phyloP scores from a whole-genome alignment of 2,113 vertebrate genomes.

The Melanerpes aurifrons region DNA sequence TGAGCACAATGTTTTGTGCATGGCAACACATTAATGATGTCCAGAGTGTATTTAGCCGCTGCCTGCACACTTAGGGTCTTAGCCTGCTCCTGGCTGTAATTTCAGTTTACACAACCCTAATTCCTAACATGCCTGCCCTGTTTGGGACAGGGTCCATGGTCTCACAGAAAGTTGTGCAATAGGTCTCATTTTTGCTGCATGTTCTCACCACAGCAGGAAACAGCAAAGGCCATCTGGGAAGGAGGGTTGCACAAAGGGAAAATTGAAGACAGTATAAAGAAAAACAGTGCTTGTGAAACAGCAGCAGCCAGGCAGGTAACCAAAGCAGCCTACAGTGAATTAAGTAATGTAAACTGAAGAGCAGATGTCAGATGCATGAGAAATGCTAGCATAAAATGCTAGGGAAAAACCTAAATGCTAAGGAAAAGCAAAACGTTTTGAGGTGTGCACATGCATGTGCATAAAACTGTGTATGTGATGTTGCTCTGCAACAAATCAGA shows the following conservation, averaged over 20 bases:
- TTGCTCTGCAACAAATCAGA: background rate
- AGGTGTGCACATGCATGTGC: background rate
- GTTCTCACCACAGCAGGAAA: slow-evolving; percentile 25
- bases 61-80: background rate
- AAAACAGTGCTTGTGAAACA: background rate
- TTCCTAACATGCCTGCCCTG: background rate
- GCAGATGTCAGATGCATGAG: background rate
- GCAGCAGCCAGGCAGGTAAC: background rate
- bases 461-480: background rate
- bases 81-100: background rate
- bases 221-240: background rate
- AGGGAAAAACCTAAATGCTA: background rate
- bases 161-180: background rate
- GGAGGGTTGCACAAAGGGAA: background rate
- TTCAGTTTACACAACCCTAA: background rate
- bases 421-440: background rate
- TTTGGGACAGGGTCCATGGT: background rate
- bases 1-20: background rate
- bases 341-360: background rate
- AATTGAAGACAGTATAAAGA: background rate
- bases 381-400: background rate
- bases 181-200: slow-evolving; percentile 23
- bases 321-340: background rate
- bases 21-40: background rate
- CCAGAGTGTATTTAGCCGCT: background rate